Evolutionary conservation across 2,797 vertebrate species (phyloP), one percentile per base, ranked within the genome.

Genomic region (Yasuhikotakia modesta): DNA sequence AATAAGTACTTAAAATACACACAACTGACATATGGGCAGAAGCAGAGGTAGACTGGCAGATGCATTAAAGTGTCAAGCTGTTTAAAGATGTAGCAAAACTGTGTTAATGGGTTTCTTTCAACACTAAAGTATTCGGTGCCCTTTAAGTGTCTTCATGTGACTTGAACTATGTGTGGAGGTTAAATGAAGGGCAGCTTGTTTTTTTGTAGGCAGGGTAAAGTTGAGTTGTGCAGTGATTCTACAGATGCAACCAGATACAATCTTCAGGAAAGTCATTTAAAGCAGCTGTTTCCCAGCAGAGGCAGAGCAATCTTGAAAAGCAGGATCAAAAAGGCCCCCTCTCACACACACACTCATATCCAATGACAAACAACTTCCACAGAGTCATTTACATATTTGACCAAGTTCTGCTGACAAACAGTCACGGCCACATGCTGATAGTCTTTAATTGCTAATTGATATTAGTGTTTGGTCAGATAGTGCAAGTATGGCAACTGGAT

Each of bases 381-480:
- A 68, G 21, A 55, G 32, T 2, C 48, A 46, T 74, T 74, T 74
- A 55, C 21, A 74, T 74, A 65, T 65, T 39, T 65, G 48, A 53
- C 21, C 48, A 43, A 67, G 24, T 43, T 48, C 53, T 60, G 43
- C 39, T 7, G 24, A 68, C 55, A 32, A 76, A 46, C 65, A 48
- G 5, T 75, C 32, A 43, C 43, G 64, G 22, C 19, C n/a, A 16
- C 60, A 72, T 66, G 73, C 45, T 55, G 79, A 81, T 72, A 52
- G 17, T 64, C 71, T 85, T 84, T 80, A 78, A 82, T 72, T 74
- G 86, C 57, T 85, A 82, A 88, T 87, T 86, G 71, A 88, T 86
- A 86, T 83, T 65, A 79, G 78, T 71, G 75, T 77, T 63, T 69
- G 81, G 50, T 65, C 46, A 57, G 60, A 45, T 78, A 46, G 27